Base-by-base conservation (phyloP, 1,140 invertebrate genomes). In the Cheumatopsyche charites region DNA sequence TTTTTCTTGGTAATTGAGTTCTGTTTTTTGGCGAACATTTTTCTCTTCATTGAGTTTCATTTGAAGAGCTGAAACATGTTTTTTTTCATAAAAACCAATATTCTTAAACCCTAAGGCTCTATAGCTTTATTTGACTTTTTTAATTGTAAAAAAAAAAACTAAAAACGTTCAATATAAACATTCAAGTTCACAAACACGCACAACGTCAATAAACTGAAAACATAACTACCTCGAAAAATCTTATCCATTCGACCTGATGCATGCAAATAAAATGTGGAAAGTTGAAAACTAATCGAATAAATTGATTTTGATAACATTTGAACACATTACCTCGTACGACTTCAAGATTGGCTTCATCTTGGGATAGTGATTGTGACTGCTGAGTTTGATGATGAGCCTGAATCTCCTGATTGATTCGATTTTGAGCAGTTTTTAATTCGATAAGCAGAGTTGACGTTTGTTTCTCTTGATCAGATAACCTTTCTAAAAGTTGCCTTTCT, bases 11-110 rank as follows among this genome's bases (percentile, higher is more conserved):
- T 89, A 90, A 21, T 89, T 87, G 43, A 91, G 86, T 78, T 97
- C 95, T 0, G 93, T 90, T 71, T 92, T 90, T 78, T 95, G 92
- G 62, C 94, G 85, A 0, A 90, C 88, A 55, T 86, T 88, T 79
- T 95, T 95, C 79, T 97, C 95, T 80, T 96, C 94, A 77, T 94
- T 95, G 49, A 97, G 82, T 84, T 97, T 97, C 17, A 87, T 87
- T 88, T 97, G 94, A 71, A 97, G 84, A 58, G 93, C 95, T 95
- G 83, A 77, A 77, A 63, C 55, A 41, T 83, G 77, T 58, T 70
- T 66, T 45, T 66, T 73, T 6, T n/a, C 42, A 71, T n/a, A 43
- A 47, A 41, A 63, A 11, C n/a, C n/a, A 19, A 42, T 9, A 29
- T 17, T 15, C 9, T 58, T 15, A 15, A 7, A 17, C 52, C 7